These are phyloP conservation scores for Datnioides undecimradiatus DNA, from an alignment of 2,113 vertebrate genomes.

Conservation along the genomic window DNA sequence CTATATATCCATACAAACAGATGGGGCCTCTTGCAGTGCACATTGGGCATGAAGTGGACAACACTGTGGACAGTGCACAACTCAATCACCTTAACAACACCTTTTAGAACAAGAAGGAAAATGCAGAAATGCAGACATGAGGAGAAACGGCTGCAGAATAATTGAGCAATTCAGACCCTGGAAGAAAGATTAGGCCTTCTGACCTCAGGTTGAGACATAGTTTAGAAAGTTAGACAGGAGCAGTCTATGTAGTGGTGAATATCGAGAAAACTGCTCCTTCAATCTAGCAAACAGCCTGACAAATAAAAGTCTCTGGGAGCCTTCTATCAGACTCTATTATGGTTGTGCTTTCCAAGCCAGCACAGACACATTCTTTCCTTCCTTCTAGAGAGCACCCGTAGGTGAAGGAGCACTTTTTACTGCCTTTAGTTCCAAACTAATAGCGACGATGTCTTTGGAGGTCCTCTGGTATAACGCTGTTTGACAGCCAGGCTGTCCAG, in stretches of 20 bases:
- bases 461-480: slow-evolving; percentile 51
- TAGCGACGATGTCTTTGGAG: slow-evolving; percentile 56
- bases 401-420: slow-evolving; percentile 39
- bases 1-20: slow-evolving; percentile 13
- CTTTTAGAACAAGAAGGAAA: not conserved
- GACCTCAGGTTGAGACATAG: slow-evolving; percentile 27
- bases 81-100: not conserved
- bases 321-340: slow-evolving; percentile 48
- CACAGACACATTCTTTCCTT: slow-evolving; percentile 25
- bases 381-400: slow-evolving; percentile 25
- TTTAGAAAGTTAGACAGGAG: slow-evolving; percentile 6
- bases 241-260: slow-evolving; percentile 10
- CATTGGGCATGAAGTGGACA: not conserved
- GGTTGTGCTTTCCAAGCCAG: slow-evolving; percentile 17
- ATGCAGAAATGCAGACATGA: not conserved
- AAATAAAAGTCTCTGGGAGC: slow-evolving; percentile 13
- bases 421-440: slow-evolving; percentile 50
- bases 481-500: slow-evolving; percentile 55
- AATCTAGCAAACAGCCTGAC: slow-evolving; percentile 17
- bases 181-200: not conserved
- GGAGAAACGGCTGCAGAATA: too few species aligned
- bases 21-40: not conserved
- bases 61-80: not conserved
- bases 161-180: slow-evolving; percentile 2
- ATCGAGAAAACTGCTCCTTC: slow-evolving; percentile 19